Evolutionary conservation across 2,797 vertebrate genomes (phyloP).

Genomic region (Poeciliopsis infans): DNA sequence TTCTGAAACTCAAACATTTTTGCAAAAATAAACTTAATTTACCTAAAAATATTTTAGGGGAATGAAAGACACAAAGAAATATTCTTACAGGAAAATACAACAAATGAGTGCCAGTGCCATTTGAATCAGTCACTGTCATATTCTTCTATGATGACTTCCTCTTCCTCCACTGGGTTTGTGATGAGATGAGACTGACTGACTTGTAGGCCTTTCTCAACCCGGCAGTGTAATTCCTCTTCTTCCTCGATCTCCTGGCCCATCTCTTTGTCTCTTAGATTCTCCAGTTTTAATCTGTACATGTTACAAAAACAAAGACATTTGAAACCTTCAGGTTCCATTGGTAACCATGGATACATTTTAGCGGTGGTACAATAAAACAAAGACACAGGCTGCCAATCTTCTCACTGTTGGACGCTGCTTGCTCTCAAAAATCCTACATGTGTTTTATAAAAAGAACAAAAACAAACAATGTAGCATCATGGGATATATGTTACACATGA

Average conservation of each 20-base stretch:
- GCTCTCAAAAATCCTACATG: too few relatives aligned
- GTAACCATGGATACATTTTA: background rate
- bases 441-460: too few relatives aligned
- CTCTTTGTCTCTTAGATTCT: constrained; percentile 89
- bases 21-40: background rate
- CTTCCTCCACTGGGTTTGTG: constrained; percentile 79
- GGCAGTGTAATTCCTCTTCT: constrained; percentile 28
- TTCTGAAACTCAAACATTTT: background rate
- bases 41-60: background rate
- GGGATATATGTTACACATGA: too few relatives aligned
- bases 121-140: constrained; percentile 85
- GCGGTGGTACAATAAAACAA: background rate
- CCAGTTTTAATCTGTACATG: constrained; percentile 84
- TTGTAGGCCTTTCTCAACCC: constrained; percentile 70
- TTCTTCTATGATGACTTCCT: constrained; percentile 89
- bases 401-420: background rate
- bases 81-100: background rate
- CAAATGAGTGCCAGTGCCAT: too few relatives aligned
- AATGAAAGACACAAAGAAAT: background rate
- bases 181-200: constrained; percentile 87
- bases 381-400: background rate
- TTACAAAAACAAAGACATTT: background rate
- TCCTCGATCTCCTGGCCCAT: constrained; percentile 76
- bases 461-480: too few relatives aligned
- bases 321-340: background rate